phyloP scores from a whole-genome alignment of 2,113 vertebrate species.

The Arvicanthis niloticus region DNA sequence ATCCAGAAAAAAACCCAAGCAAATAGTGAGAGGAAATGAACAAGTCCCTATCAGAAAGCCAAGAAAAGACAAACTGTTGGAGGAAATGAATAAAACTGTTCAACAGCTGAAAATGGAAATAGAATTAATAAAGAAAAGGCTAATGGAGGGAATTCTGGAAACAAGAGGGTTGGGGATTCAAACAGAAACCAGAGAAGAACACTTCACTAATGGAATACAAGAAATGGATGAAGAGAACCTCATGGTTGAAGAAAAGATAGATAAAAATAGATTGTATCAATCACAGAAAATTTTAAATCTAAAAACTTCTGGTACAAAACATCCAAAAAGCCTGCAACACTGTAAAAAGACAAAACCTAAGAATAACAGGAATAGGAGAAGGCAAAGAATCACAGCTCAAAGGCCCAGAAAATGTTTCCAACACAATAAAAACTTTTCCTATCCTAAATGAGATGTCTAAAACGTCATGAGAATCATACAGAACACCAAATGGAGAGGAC shows the following conservation, averaged over 20 bases:
- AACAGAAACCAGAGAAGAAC: background rate
- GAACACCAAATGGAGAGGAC: background rate
- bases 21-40: background rate
- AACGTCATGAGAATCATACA: background rate
- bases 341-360: background rate
- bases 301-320: background rate
- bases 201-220: background rate
- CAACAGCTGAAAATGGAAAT: background rate
- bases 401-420: background rate
- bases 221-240: background rate
- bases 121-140: background rate
- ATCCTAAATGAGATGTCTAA: background rate
- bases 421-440: background rate
- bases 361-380: background rate
- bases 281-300: background rate
- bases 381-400: background rate
- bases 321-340: background rate
- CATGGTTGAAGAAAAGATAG: background rate
- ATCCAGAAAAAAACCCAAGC: background rate
- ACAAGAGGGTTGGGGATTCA: background rate
- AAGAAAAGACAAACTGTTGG: background rate
- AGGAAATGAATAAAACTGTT: background rate
- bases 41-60: background rate
- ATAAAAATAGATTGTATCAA: background rate
- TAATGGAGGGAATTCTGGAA: background rate